Percentiles rank a stretch among this genome's conserved stretches.
Conservation (phyloP, 2,113 vertebrate genomes). For the Dasyprocta punctata region DNA sequence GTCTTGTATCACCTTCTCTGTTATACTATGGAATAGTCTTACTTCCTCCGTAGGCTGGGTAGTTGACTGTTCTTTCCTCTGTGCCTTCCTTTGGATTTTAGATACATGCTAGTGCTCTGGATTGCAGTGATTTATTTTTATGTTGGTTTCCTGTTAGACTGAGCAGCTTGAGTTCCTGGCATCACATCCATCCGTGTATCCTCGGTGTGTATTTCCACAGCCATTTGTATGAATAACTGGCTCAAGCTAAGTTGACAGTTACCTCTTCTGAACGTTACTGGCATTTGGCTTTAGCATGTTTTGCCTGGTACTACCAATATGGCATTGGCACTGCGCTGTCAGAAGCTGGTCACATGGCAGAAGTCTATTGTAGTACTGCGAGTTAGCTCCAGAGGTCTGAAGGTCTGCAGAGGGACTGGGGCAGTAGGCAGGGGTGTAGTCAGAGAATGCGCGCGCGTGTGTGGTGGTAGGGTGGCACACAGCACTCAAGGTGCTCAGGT, state of each 20-base stretch:
- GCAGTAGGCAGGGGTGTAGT: background rate
- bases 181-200: background rate
- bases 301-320: background rate
- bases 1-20: background rate
- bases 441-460: background rate
- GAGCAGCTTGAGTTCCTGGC: background rate
- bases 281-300: constrained; percentile 2
- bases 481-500: background rate
- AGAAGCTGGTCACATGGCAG: background rate
- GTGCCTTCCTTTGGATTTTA: background rate
- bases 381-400: background rate
- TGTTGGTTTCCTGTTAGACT: background rate
- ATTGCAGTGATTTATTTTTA: background rate
- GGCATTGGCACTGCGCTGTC: background rate
- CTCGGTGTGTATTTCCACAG: background rate
- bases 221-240: background rate
- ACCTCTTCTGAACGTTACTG: constrained; percentile 4
- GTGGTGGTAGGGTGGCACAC: rapidly evolving
- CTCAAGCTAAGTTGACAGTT: background rate
- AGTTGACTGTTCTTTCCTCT: background rate
- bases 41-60: background rate
- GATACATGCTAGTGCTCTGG: background rate
- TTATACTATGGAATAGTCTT: background rate
- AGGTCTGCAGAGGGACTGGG: background rate
- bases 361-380: background rate